Base-by-base conservation (phyloP, 2,797 vertebrate species). In the Diglossa cyanea region DNA sequence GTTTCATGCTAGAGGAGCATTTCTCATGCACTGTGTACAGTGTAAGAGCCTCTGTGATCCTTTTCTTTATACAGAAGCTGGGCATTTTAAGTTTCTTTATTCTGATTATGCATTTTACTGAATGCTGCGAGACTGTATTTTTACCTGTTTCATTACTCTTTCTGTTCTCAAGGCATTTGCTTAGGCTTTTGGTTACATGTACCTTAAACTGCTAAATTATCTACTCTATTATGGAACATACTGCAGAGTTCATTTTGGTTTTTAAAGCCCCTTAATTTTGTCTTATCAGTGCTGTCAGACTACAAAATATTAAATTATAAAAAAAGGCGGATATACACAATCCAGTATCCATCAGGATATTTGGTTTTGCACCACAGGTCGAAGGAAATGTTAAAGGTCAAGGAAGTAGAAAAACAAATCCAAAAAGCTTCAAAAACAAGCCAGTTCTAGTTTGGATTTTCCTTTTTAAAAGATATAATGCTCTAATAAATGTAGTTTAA, bases 351-450 rank as follows among this genome's bases (percentile, higher is more conserved):
- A 94, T 77, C 62, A 89, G 90, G 95, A 94, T 85, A 94, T 82
- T 89, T 8, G 45, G 86, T 65, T 97, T 68, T 96, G 96, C 65
- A 95, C 97, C 97, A 97, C 95, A 98, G 97, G 96, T 93, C 71
- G 82, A 97, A 97, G 77, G 96, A 95, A 88, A 96, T 86, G 95
- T 97, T 96, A 96, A 92, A 93, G 88, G 85, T 95, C 74, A 51
- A 88, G 76, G 77, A 79, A 63, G 83, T 68, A 96, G 94, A 93
- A 93, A 88, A 86, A 80, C 61, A 92, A 95, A 95, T 93, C 97
- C 92, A 95, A 95, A 96, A 97, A 96, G 96, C 89, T 96, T 95
- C 93, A 93, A 95, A 95, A 94, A 80, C 77, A 95, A 97, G 97
- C 92, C 71, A 84, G 85, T 80, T 86, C 83, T 86, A 53, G 76